Conservation (phyloP, 2,888 invertebrate species). For the Stenchaetothrips biformis region DNA sequence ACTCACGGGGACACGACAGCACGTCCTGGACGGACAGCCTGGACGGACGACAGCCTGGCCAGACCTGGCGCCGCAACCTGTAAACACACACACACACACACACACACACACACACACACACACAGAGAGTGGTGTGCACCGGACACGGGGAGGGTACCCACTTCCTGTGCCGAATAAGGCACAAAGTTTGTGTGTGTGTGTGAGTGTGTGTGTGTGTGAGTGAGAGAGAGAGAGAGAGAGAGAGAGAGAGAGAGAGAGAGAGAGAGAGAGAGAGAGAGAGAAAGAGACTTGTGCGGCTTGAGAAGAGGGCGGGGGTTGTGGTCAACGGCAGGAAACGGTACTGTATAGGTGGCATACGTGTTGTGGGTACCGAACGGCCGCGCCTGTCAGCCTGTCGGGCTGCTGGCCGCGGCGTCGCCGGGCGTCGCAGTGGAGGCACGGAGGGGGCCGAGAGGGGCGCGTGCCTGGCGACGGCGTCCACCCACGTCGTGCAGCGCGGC, state of each 20-base stretch:
- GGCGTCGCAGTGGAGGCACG: background rate
- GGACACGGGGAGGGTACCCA: background rate
- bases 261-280: background rate
- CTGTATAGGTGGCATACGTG: background rate
- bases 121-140: background rate
- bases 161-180: conserved; percentile 13
- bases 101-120: background rate
- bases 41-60: too few relatives aligned
- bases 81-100: background rate
- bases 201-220: background rate
- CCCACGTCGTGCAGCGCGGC: too few relatives aligned
- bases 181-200: background rate
- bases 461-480: too few relatives aligned
- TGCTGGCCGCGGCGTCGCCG: too few relatives aligned
- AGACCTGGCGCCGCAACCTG: too few relatives aligned
- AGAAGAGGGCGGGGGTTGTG: background rate
- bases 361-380: too few relatives aligned
- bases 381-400: too few relatives aligned
- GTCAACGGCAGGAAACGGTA: background rate
- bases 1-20: too few relatives aligned
- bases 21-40: too few relatives aligned
- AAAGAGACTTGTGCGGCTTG: background rate
- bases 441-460: background rate
- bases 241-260: background rate
- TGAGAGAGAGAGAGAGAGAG: background rate